Base-by-base conservation (phyloP, 2,797 vertebrate genomes). In the Coluber constrictor region DNA sequence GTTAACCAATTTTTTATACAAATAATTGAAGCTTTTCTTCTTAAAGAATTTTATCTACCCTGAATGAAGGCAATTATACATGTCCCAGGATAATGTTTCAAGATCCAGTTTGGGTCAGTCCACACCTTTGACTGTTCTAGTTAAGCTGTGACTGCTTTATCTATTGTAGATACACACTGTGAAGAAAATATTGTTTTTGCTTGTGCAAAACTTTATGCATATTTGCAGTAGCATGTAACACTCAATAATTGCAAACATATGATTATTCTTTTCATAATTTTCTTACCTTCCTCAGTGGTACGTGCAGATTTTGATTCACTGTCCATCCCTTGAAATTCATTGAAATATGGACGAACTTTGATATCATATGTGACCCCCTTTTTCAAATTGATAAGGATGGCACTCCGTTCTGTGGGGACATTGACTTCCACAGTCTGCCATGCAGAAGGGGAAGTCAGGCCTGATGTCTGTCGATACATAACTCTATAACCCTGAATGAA, bases 251-350 rank as follows among this genome's bases (percentile, higher is more conserved):
- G 25, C 61, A 60, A 93, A 57, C 29, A n/a, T 86, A 16, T 15
- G 1, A 2, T 12, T 23, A 0, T 11, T 66, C 6, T 91, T 83
- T 74, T 43, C 59, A 60, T 3, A 56, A 32, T 89, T 66, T 88
- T 23, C 97, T 97, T 94, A 99, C 99, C 99, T 98, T 99, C 99
- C 91, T 99, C 99, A 0, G 98, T 98, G 20, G 99, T 99, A 92
- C 98, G 98, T 2, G 98, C 98, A 0, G 98, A 98, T 97, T 99
- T 98, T 59, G 99, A 98, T 94, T 99, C 99, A 55, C 99, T 99
- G 97, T 99, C 99, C 98, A 99, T 99, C 94, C 99, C 99, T 94
- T 99, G 99, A 96, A 99, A 99, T 94, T 99, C 99, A 91, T 99
- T 99, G 97, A 99, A 99, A 94, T 99, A 99, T 0, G 99, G 99